These are phyloP conservation scores for Drosophila tropicalis DNA, from an alignment of 1,140 invertebrate genomes.

Conservation along the genomic window DNA sequence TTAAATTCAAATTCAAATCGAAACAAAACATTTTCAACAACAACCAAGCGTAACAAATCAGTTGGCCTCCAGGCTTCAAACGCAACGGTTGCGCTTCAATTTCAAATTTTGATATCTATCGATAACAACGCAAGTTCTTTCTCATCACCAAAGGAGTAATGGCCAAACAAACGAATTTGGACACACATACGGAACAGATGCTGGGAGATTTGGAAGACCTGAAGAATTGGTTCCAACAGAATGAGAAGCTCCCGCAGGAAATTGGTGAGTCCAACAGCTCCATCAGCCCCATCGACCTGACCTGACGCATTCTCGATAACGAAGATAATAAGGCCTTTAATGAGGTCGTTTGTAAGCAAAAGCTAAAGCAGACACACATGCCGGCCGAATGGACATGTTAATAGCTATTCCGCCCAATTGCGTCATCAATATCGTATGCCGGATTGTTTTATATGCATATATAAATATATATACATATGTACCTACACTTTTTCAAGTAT, in stretches of 20 bases:
- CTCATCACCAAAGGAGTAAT: slow-evolving; percentile 19
- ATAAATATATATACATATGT: slow-evolving; percentile 7
- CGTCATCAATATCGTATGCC: slow-evolving; percentile 48
- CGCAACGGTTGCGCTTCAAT: slow-evolving; percentile 40
- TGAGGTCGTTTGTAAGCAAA: slow-evolving; percentile 69
- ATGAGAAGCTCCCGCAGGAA: slow-evolving; percentile 73
- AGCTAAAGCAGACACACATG: not conserved
- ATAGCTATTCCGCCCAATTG: slow-evolving; percentile 37
- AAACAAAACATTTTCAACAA: not conserved
- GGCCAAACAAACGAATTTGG: slow-evolving; percentile 20
- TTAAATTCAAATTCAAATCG: slow-evolving; percentile 9
- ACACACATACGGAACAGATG: slow-evolving; percentile 44
- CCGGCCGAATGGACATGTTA: slow-evolving; percentile 25
- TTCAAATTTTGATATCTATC: slow-evolving; percentile 26
- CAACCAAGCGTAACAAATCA: slow-evolving; percentile 32
- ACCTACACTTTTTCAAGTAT: not conserved
- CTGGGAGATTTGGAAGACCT: slow-evolving; percentile 64
- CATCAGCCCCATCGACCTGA: slow-evolving; percentile 4
- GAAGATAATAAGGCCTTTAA: slow-evolving; percentile 31
- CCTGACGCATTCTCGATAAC: slow-evolving; percentile 12
- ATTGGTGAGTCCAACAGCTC: slow-evolving; percentile 60
- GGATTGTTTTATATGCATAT: slow-evolving; percentile 3
- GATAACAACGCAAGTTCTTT: slow-evolving; percentile 24
- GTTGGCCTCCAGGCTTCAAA: slow-evolving; percentile 51
- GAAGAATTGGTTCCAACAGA: slow-evolving; percentile 61